Evolutionary conservation across 2,797 vertebrate species (phyloP), one percentile per base, ranked within the genome.

Genomic region (Hypotaenidia philippensis): DNA sequence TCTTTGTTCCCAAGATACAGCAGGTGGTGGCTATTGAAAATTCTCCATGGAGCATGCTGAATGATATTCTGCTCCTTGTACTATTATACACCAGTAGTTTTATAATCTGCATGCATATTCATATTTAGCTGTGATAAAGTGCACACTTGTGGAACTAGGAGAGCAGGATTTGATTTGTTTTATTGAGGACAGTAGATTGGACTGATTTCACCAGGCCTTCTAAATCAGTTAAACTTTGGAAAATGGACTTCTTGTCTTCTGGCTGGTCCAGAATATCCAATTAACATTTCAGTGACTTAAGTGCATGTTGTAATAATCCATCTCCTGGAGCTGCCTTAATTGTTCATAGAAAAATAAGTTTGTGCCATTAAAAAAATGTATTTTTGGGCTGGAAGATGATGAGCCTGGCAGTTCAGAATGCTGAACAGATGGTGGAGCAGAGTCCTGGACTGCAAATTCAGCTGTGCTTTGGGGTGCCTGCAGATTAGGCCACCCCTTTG

Each of bases 361-460:
- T 94, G 79, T 79, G 53, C 59, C 79, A 87, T 95, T 26, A 50
- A 49, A 49, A 49, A 93, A 56, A 45, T 11, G 27, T 83, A 56
- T 93, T 95, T 89, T 74, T 2, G 61, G 44, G 41, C 66, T 93
- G 88, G 65, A 85, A 83, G 65, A 80, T 71, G 77, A 80, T 65
- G 41, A 77, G 38, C 27, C 38, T 92, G 91, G 82, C 88, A 84
- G 63, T 84, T 96, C 50, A 89, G 74, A 66, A 63, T 56, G 41
- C n/a, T 45, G 94, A 92, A 94, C 94, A 82, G 87, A 93, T 87
- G 88, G 93, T 20, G 6, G 49, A 83, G 74, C 41, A 52, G 85
- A 95, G 89, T 23, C 27, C 84, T 94, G 83, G 87, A 44, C 70
- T 79, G 55, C 27, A 53, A 76, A 83, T 86, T 93, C 84, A 93